Base-by-base conservation (phyloP, 2,797 vertebrate species). In the Benthosema pterotum region DNA sequence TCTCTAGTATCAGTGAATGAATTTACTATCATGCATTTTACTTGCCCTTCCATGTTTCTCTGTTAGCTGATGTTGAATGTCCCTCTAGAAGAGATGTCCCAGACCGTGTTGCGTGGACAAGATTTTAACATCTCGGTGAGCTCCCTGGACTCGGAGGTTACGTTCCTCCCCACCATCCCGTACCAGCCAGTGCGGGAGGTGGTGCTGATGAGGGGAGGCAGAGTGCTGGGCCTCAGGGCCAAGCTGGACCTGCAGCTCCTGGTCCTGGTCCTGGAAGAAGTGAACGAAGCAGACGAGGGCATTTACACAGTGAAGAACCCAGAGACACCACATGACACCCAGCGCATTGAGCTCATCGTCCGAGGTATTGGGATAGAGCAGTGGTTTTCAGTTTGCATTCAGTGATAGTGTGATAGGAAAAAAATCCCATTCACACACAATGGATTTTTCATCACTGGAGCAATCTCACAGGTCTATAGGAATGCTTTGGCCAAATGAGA, bases 251-350 rank as follows among this genome's bases (percentile, higher is more conserved):
- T 0, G 2, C 18, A n/a, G 3, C n/a, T n/a, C n/a, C 89, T 65
- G 32, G 83, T 89, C 78, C 85, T 94, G n/a, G 56, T 90, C 14
- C 63, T 93, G 68, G 70, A 89, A 0, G 49, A 72, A 0, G 90
- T 94, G 52, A 81, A 46, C 0, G 91, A 93, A 74, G 79, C 14
- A 1, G 91, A 94, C 2, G 90, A 93, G 80, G 93, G 93, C 16
- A 3, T 83, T 49, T 94, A 93, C 87, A 86, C 69, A 0, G 42
- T 94, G 57, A 90, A 79, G 63, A 80, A 87, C 43, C 75, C 38
- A 0, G 57, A 87, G 11, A n/a, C n/a, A n/a, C 60, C 73, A 0
- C 72, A 84, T 0, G 56, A 87, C 0, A 3, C 78, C 65, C 79
- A 28, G 11, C 58, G n/a, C 48, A 74, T 87, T n/a, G 56, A 1